Percentiles rank a stretch among this genome's conserved stretches.
These are phyloP conservation scores for Margaritifera margaritifera DNA, from an alignment of 2,888 invertebrate species.

Conservation along the genomic window DNA sequence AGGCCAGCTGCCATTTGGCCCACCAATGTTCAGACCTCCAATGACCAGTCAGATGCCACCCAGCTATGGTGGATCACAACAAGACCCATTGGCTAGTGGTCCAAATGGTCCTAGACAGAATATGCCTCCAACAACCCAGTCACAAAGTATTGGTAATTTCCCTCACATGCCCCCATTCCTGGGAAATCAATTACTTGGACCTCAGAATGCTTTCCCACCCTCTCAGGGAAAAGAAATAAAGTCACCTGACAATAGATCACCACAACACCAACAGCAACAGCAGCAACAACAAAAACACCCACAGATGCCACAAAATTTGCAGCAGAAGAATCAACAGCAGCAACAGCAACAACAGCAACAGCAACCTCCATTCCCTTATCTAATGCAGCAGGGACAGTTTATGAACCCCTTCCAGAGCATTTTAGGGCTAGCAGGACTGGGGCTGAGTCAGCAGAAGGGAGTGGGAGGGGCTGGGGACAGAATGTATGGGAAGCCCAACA, in stretches of 20 bases:
- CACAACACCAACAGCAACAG: slow-evolving; percentile 39
- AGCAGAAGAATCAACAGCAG: slow-evolving; percentile 11
- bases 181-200: no score
- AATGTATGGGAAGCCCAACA: slow-evolving; percentile 23
- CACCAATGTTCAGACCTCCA: no score
- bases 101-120: no score
- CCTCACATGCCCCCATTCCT: no score
- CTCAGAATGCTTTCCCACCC: no score
- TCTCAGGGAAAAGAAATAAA: no score
- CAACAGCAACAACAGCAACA: slow-evolving; percentile 4
- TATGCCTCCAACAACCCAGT: no score
- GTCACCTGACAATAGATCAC: slow-evolving; percentile 17
- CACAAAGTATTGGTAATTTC: no score
- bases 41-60: no score
- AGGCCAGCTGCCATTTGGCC: no score
- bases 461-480: slow-evolving; percentile 31
- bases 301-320: slow-evolving; percentile 16
- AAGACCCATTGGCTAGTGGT: no score
- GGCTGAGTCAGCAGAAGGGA: slow-evolving; percentile 31
- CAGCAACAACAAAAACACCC: slow-evolving; percentile 67
- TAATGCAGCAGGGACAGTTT: slow-evolving; percentile 20
- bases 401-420: slow-evolving; percentile 31
- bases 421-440: slow-evolving; percentile 22
- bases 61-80: no score
- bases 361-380: slow-evolving; percentile 5